Conservation (phyloP, 1,140 invertebrate species). For the Drosophila mayri region DNA sequence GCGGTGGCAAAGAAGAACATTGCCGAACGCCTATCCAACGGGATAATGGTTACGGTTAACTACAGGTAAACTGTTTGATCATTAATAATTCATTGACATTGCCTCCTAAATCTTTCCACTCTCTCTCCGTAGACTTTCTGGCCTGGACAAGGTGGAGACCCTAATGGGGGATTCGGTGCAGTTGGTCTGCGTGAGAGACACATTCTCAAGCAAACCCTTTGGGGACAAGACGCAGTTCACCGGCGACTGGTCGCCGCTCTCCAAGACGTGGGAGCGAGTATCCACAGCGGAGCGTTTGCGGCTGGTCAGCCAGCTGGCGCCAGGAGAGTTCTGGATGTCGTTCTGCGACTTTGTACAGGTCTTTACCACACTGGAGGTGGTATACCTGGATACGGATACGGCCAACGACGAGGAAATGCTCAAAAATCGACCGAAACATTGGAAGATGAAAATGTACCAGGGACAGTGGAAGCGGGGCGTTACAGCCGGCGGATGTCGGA, state of each 20-base stretch:
- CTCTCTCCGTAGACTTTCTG: conserved; percentile 88
- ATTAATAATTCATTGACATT: not conserved
- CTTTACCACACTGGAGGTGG: conserved; percentile 93
- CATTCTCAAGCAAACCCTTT: conserved; percentile 85
- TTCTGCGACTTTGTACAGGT: conserved; percentile 93
- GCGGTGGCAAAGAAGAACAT: conserved; percentile 87
- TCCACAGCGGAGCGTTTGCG: conserved; percentile 90
- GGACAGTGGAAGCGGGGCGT: conserved; percentile 95
- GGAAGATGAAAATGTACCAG: conserved; percentile 94
- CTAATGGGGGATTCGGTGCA: conserved; percentile 90
- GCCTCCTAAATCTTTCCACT: not conserved
- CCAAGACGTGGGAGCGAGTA: conserved; percentile 91
- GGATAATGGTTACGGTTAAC: conserved; percentile 88
- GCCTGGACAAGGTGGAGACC: conserved; percentile 91
- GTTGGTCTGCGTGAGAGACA: conserved; percentile 90
- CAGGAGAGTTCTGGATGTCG: conserved; percentile 95
- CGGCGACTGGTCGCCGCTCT: conserved; percentile 90
- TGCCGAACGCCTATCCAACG: conserved; percentile 91
- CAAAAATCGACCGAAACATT: conserved; percentile 90
- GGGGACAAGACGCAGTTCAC: conserved; percentile 89
- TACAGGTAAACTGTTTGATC: conserved; percentile 64
- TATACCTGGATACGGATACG: conserved; percentile 95
- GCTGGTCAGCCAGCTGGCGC: conserved; percentile 88
- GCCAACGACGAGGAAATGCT: conserved; percentile 93
- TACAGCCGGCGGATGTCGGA: conserved; percentile 95